Base-by-base conservation (phyloP, 2,888 invertebrate genomes). In the Idaea dimidiata region DNA sequence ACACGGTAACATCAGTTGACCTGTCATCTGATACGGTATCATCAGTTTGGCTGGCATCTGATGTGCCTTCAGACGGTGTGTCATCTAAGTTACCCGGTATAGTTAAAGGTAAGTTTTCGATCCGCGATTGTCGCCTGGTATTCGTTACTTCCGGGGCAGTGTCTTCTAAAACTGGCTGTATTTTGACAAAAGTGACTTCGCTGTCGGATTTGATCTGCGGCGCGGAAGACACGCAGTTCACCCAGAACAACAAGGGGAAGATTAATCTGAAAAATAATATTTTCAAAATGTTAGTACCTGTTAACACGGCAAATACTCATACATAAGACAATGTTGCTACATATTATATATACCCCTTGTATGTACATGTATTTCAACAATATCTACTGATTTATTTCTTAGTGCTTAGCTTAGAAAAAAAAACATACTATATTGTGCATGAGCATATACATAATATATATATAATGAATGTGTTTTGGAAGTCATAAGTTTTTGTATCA, bases 121-220 rank as follows among this genome's bases (percentile, higher is more conserved):
- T 82, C 61, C 76, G 77, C 7, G 82, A 75, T 61, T 83, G 79
- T 24, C 72, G 71, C 56, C 67, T 55, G 58, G 62, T 58, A n/a
- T 59, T 61, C 4, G 63, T 63, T 3, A 57, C 58, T 18, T 59
- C 63, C 5, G 66, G 58, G 6, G 67, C 69, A 2, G 65, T 61
- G 55, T 75, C 72, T 59, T 72, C 72, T 0, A 74, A 62, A 1
- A 77, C 62, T 0, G 85, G 83, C 57, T 83, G 80, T 33, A 81
- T 78, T 61, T 85, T 84, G 16, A 88, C 83, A 66, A 84, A 84
- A 0, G 88, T 87, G 63, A 88, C 84, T 58, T 82, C 81, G 59
- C 79, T 84, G 63, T 79, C 79, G 57, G 68, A 68, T 54, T 67
- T 66, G 17, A 79, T 77, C 59, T 86, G 87, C 0, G 90, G 88